A percentile compares a stretch with the other conserved stretches of the same genome.
These are phyloP conservation scores for Penaeus japonicus DNA, from an alignment of 1,140 invertebrate genomes.

Conservation along the genomic window DNA sequence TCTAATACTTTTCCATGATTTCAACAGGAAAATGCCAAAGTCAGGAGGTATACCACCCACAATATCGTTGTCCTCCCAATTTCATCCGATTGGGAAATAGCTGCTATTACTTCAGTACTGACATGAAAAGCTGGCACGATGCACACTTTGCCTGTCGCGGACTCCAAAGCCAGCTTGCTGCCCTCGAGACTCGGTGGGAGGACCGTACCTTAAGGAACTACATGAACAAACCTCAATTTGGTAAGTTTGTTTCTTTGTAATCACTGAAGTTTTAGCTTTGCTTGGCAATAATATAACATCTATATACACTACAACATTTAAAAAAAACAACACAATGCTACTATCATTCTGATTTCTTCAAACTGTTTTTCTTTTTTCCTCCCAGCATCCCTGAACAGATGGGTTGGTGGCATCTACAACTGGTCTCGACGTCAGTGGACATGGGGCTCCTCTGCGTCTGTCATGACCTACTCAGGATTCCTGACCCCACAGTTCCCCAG, in stretches of 20 bases:
- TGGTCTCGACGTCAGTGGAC: constrained; percentile 73
- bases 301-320: too few relatives aligned
- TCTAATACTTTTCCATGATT: too few relatives aligned
- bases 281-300: too few relatives aligned
- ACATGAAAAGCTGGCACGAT: constrained; percentile 74
- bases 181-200: constrained; percentile 73
- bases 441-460: constrained; percentile 71
- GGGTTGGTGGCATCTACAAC: constrained; percentile 80
- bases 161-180: constrained; percentile 72
- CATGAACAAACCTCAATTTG: constrained; percentile 72
- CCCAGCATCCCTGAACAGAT: constrained; percentile 72
- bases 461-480: constrained; percentile 73
- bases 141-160: constrained; percentile 76
- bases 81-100: constrained; percentile 77
- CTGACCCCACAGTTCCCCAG: constrained; percentile 63
- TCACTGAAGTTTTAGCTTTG: too few relatives aligned
- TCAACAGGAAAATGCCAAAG: too few relatives aligned
- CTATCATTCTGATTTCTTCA: background rate
- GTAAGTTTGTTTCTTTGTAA: constrained; percentile 64
- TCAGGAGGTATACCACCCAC: background rate
- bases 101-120: constrained; percentile 79
- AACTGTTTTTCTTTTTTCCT: background rate
- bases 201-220: constrained; percentile 74
- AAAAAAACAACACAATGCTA: background rate
- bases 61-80: constrained; percentile 73